Conservation (phyloP, 2,797 vertebrate species). For the Urocyon cinereoargenteus region DNA sequence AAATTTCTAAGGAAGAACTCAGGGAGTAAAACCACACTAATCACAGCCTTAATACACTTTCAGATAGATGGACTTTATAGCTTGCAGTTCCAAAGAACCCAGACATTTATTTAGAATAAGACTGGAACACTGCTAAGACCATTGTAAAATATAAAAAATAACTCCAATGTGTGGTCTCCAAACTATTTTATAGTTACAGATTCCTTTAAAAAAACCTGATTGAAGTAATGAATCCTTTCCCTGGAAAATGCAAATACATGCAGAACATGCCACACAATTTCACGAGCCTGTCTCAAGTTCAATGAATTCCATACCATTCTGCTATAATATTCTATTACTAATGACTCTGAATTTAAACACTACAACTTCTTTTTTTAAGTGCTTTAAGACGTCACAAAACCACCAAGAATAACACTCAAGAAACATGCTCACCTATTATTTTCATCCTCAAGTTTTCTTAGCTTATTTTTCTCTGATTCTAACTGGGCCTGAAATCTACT, state of each 20-base stretch:
- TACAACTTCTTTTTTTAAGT: neutral
- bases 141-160: neutral
- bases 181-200: neutral
- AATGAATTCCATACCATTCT: neutral
- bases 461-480: constrained; percentile 93
- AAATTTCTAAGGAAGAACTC: constrained; percentile 51
- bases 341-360: neutral
- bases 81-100: neutral
- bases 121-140: neutral
- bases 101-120: constrained; percentile 60
- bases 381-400: neutral
- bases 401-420: constrained; percentile 3
- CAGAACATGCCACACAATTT: constrained; percentile 2
- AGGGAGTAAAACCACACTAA: neutral
- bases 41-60: neutral
- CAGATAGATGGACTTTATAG: neutral
- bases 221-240: constrained; percentile 38
- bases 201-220: neutral
- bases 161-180: neutral
- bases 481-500: constrained; percentile 92
- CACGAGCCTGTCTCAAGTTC: neutral
- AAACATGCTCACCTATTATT: constrained; percentile 91
- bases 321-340: neutral
- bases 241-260: constrained; percentile 20
- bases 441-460: constrained; percentile 95